phyloP scores from a whole-genome alignment of 2,888 invertebrate genomes.

The Drosophila meridionalis region DNA sequence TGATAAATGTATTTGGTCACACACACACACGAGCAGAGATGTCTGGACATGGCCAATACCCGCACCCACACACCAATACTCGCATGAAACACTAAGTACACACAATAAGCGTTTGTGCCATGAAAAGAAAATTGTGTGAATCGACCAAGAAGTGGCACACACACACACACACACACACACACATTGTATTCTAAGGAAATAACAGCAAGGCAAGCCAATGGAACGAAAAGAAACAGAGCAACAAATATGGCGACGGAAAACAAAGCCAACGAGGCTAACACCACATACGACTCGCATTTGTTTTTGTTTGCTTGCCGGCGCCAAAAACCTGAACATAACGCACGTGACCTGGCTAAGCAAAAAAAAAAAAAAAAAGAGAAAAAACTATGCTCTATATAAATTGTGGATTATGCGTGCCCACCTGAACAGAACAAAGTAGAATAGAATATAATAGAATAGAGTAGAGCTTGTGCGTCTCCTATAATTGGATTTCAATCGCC shows the following conservation, averaged over 20 bases:
- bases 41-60: conserved; percentile 16
- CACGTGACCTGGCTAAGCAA: conserved; percentile 65
- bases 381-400: conserved; percentile 28
- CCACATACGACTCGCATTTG: conserved; percentile 8
- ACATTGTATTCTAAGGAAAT: conserved; percentile 7
- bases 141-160: conserved; percentile 25
- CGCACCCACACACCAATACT: conserved; percentile 17
- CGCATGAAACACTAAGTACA: conserved; percentile 41
- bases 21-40: conserved; percentile 16
- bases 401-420: conserved; percentile 35
- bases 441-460: conserved; percentile 15
- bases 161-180: not conserved
- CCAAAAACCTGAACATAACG: conserved; percentile 22
- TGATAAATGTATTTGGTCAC: conserved; percentile 76
- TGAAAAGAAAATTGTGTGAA: conserved; percentile 72
- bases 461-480: not conserved
- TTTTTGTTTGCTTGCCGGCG: not conserved
- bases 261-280: conserved; percentile 29
- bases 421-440: conserved; percentile 22
- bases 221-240: conserved; percentile 4
- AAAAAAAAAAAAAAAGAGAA: conserved; percentile 1
- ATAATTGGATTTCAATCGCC: conserved; percentile 71
- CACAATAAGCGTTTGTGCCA: conserved; percentile 48
- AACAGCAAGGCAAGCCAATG: conserved; percentile 21
- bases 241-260: conserved; percentile 45